phyloP scores from a whole-genome alignment of 1,140 invertebrate species.

The Drosophila carrolli region DNA sequence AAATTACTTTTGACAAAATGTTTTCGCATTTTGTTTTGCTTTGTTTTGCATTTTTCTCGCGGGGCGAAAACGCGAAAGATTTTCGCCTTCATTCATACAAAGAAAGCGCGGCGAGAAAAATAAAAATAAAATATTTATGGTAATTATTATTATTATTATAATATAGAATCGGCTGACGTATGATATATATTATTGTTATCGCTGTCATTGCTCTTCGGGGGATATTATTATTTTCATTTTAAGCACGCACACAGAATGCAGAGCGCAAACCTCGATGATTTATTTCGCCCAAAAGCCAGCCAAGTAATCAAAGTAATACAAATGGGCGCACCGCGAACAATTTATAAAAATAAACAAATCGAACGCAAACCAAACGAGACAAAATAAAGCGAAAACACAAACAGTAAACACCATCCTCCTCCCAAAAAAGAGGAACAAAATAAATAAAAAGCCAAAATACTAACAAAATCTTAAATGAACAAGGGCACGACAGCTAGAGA shows the following conservation, averaged over 20 bases:
- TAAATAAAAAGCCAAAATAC: constrained; percentile 20
- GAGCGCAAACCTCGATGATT: constrained; percentile 61
- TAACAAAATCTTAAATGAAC: constrained; percentile 42
- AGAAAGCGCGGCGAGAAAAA: constrained; percentile 13
- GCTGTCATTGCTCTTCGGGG: constrained; percentile 35
- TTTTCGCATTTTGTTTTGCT: constrained; percentile 67
- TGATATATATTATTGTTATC: constrained; percentile 30
- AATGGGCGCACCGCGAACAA: constrained; percentile 28
- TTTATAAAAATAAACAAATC: constrained; percentile 65
- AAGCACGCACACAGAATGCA: constrained; percentile 41
- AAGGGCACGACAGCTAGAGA: constrained; percentile 65
- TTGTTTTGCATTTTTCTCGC: constrained; percentile 46
- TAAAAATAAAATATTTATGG: constrained; percentile 26
- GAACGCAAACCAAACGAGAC: constrained; percentile 2
- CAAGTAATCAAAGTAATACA: constrained; percentile 67
- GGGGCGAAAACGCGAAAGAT: constrained; percentile 39
- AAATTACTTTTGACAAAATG: constrained; percentile 66
- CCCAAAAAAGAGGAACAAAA: constrained; percentile 5
- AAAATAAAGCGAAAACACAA: constrained; percentile 23
- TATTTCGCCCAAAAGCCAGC: constrained; percentile 54
- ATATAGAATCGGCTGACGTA: constrained; percentile 42
- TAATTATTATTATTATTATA: constrained; percentile 53
- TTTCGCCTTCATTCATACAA: constrained; percentile 66
- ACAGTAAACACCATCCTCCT: constrained; percentile 36
- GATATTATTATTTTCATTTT: constrained; percentile 41